Percentiles rank a stretch among this genome's conserved stretches.
These are phyloP conservation scores for Odontomyia ornata DNA, from an alignment of 2,888 invertebrate species.

Conservation along the genomic window DNA sequence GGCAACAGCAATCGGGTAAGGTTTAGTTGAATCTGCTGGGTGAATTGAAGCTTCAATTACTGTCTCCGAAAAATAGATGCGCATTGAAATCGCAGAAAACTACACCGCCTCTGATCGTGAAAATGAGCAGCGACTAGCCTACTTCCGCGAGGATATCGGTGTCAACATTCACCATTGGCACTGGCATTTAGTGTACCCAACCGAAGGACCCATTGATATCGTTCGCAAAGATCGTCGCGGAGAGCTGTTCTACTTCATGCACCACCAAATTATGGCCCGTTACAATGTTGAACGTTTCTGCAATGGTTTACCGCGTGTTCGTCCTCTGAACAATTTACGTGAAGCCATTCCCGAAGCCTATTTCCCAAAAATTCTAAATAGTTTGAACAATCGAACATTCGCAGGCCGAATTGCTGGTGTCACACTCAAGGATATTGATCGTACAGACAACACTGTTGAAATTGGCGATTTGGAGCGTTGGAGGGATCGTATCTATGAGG, in stretches of 20 bases:
- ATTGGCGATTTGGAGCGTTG: constrained; percentile 75
- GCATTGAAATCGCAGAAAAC: constrained; percentile 75
- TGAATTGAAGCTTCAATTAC: not conserved
- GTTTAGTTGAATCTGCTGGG: too few species aligned
- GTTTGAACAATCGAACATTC: constrained; percentile 74
- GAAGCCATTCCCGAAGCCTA: constrained; percentile 80
- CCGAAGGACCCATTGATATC: constrained; percentile 69
- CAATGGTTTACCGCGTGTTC: constrained; percentile 73
- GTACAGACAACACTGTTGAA: constrained; percentile 69
- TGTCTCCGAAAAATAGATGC: constrained; percentile 53
- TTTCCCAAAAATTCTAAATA: constrained; percentile 81
- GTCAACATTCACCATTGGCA: constrained; percentile 92
- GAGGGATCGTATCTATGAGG: constrained; percentile 77
- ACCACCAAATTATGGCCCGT: constrained; percentile 69
- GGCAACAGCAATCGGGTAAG: too few species aligned
- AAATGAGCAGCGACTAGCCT: constrained; percentile 81
- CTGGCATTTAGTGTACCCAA: constrained; percentile 89
- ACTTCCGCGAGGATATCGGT: constrained; percentile 86
- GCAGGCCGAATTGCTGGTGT: constrained; percentile 74
- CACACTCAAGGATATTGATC: constrained; percentile 71
- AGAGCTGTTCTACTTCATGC: constrained; percentile 80
- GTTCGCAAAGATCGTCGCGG: constrained; percentile 79
- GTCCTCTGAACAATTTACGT: constrained; percentile 73
- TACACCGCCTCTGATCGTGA: constrained; percentile 80
- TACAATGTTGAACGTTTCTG: constrained; percentile 82